Conservation (phyloP, 2,797 vertebrate genomes). For the Staurois parvus region DNA sequence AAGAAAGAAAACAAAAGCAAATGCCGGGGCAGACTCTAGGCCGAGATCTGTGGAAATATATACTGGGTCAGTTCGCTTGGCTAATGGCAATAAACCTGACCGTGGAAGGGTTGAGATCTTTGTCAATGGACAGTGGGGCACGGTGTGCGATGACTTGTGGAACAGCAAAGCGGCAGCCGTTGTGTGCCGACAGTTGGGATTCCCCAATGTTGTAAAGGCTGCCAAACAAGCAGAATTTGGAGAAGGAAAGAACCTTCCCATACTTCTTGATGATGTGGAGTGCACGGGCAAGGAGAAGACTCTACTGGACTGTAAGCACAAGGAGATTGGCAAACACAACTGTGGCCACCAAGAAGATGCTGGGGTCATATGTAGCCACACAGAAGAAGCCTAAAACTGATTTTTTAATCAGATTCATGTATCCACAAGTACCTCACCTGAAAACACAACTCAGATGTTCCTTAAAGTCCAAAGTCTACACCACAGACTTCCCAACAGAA, state of each 20-base stretch:
- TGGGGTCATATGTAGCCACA: constrained; percentile 84
- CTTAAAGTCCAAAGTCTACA: no score
- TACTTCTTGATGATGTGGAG: constrained; percentile 89
- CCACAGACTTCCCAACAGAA: no score
- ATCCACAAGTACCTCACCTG: neutral
- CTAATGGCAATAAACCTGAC: constrained; percentile 69
- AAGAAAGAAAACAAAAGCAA: constrained; percentile 73
- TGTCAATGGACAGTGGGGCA: constrained; percentile 84
- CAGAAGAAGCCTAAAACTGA: constrained; percentile 58
- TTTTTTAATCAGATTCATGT: neutral
- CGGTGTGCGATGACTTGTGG: constrained; percentile 93
- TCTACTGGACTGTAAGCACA: constrained; percentile 85
- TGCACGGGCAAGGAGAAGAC: constrained; percentile 82
- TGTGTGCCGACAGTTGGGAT: constrained; percentile 91
- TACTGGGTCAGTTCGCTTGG: constrained; percentile 81
- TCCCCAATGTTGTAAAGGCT: constrained; percentile 77
- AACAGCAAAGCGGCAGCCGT: constrained; percentile 76
- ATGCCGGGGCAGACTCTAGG: neutral
- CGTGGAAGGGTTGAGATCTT: constrained; percentile 88
- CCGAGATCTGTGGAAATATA: neutral
- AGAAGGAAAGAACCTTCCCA: constrained; percentile 79
- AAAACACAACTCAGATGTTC: no score
- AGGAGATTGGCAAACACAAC: constrained; percentile 82
- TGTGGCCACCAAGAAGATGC: constrained; percentile 91
- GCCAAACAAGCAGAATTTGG: constrained; percentile 88